Evolutionary conservation across 2,888 invertebrate species (phyloP).

Genomic region (Dugesia japonica): DNA sequence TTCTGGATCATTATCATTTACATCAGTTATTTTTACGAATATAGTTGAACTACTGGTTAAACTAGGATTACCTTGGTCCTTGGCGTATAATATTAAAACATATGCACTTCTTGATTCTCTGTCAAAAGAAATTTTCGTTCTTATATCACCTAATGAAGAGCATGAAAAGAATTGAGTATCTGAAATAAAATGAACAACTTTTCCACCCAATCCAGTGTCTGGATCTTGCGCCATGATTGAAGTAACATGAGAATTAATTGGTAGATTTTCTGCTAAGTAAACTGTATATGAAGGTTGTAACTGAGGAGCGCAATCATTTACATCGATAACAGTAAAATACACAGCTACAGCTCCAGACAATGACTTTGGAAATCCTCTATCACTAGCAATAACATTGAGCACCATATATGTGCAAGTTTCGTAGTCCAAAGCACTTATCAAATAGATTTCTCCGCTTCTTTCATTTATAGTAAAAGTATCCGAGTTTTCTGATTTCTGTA

Average conservation of each 20-base stretch:
- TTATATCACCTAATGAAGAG: neutral
- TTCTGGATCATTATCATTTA: constrained; percentile 12
- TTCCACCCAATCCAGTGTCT: neutral
- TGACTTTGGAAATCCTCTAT: neutral
- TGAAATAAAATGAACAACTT: neutral
- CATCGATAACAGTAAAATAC: neutral
- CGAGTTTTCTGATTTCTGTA: neutral
- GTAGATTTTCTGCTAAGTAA: neutral
- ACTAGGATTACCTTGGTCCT: neutral
- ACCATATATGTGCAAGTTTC: neutral
- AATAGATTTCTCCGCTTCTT: neutral
- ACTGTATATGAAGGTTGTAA: neutral
- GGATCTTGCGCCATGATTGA: neutral
- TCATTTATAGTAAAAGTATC: neutral
- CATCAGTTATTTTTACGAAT: neutral
- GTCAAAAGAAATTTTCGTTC: neutral
- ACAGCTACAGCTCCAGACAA: neutral
- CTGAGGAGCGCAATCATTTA: neutral
- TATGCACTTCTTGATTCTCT: neutral
- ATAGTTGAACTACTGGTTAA: neutral
- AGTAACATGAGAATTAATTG: neutral
- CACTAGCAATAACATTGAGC: neutral
- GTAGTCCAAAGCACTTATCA: neutral
- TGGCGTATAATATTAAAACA: neutral
- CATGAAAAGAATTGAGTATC: constrained; percentile 5